Conservation (phyloP, 92 coral and sea anemone genomes). For the Paragorgia papillata region DNA sequence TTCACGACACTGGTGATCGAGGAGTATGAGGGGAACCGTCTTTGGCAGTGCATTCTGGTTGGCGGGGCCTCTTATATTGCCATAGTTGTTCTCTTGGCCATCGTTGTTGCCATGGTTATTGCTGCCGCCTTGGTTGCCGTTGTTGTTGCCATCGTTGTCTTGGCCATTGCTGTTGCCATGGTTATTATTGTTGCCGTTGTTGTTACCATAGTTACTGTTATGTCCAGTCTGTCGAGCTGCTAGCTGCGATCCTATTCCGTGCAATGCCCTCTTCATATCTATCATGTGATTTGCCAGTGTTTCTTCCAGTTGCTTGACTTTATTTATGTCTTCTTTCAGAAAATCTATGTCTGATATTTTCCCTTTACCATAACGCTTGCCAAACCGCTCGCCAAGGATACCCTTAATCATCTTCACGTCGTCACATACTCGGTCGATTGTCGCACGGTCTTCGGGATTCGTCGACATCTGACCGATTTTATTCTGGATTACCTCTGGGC, state of each 20-base stretch:
- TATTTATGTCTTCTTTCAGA: conserved; percentile 7
- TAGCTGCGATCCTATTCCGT: not conserved
- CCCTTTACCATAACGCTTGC: conserved; percentile 21
- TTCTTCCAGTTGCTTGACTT: conserved; percentile 10
- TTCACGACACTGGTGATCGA: no score
- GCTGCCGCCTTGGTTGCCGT: conserved; percentile 1
- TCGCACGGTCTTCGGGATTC: conserved; percentile 30
- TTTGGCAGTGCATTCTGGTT: no score
- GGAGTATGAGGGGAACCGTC: no score
- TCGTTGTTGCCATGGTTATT: conserved; percentile 4
- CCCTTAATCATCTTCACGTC: conserved; percentile 20
- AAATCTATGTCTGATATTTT: conserved; percentile 14
- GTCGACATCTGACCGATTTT: conserved; percentile 16
- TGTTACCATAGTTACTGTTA: not conserved
- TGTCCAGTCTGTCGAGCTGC: not conserved
- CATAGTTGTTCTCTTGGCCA: not conserved
- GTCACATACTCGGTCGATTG: conserved; percentile 20
- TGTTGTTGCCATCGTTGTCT: conserved; percentile 11
- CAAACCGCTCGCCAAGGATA: conserved; percentile 33
- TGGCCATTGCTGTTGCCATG: not conserved
- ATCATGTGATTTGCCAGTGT: conserved; percentile 17
- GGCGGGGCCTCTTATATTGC: no score
- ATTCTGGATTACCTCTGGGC: conserved; percentile 59
- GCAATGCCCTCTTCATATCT: conserved; percentile 9
- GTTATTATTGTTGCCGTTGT: conserved; percentile 4